Evolutionary conservation across 2,113 vertebrate species (phyloP).

Genomic region (Microtus ochrogaster): DNA sequence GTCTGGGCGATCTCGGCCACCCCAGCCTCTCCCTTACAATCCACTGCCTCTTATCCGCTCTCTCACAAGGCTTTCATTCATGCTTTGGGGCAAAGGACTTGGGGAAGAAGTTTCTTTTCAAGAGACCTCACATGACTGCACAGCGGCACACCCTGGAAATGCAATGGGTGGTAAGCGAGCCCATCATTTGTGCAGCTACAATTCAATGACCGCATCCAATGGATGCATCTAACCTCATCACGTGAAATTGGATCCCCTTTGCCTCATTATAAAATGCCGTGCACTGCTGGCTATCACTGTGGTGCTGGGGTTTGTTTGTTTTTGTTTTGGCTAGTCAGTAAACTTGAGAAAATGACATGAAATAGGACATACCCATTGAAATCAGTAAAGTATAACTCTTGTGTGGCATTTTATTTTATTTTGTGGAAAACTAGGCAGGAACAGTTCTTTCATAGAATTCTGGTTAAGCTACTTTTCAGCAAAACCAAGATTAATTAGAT

Average conservation of each 20-base stretch:
- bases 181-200: no score
- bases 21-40: neutral
- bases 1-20: neutral
- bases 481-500: neutral
- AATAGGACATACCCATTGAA: neutral
- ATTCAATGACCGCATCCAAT: neutral
- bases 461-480: neutral
- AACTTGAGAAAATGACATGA: constrained; percentile 25
- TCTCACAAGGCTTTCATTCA: constrained; percentile 54
- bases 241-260: neutral
- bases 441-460: constrained; percentile 1
- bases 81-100: constrained; percentile 1
- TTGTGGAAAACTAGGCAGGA: constrained; percentile 21
- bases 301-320: neutral
- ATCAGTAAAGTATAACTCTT: neutral
- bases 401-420: neutral
- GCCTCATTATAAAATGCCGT: neutral
- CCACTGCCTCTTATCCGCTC: neutral
- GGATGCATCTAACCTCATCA: neutral
- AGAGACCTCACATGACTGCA: neutral
- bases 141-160: neutral
- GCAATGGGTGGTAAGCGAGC: neutral
- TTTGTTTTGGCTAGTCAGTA: neutral
- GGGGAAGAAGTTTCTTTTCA: neutral
- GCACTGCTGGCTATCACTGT: neutral